These are phyloP conservation scores for Atopsyche davidsoni DNA, from an alignment of 1,140 invertebrate genomes.

Conservation along the genomic window DNA sequence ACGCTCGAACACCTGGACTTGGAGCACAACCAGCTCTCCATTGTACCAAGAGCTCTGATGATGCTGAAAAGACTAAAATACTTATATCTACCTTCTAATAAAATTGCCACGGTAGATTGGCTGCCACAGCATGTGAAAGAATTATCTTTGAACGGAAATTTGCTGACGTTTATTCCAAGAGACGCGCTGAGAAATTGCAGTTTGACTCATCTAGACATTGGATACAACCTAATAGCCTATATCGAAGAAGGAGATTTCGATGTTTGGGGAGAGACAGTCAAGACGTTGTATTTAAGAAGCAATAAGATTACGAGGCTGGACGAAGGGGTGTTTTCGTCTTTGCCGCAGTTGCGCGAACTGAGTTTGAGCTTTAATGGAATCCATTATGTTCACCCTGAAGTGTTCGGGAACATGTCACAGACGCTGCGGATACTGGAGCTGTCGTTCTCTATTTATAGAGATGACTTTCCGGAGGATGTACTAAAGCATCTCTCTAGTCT, in stretches of 20 bases:
- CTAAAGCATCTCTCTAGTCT: constrained; percentile 64
- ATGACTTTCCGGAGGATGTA: constrained; percentile 68
- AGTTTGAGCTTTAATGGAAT: constrained; percentile 85
- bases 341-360: constrained; percentile 71
- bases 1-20: constrained; percentile 76
- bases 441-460: constrained; percentile 75
- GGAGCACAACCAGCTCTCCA: constrained; percentile 68
- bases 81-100: constrained; percentile 78
- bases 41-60: constrained; percentile 62
- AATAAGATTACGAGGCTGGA: constrained; percentile 74
- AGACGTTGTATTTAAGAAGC: constrained; percentile 76
- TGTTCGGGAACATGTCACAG: constrained; percentile 66
- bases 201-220: constrained; percentile 77
- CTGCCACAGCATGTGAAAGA: constrained; percentile 63
- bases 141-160: constrained; percentile 75
- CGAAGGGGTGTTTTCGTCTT: constrained; percentile 62
- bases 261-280: constrained; percentile 72
- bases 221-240: constrained; percentile 76
- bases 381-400: constrained; percentile 65
- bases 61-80: constrained; percentile 64
- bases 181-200: constrained; percentile 59
- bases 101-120: constrained; percentile 50
- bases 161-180: constrained; percentile 64
- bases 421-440: constrained; percentile 78
- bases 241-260: constrained; percentile 69